Evolutionary conservation across 2,888 invertebrate genomes (phyloP), one percentile per base, ranked within the genome.

Genomic region (Campaea margaritaria): DNA sequence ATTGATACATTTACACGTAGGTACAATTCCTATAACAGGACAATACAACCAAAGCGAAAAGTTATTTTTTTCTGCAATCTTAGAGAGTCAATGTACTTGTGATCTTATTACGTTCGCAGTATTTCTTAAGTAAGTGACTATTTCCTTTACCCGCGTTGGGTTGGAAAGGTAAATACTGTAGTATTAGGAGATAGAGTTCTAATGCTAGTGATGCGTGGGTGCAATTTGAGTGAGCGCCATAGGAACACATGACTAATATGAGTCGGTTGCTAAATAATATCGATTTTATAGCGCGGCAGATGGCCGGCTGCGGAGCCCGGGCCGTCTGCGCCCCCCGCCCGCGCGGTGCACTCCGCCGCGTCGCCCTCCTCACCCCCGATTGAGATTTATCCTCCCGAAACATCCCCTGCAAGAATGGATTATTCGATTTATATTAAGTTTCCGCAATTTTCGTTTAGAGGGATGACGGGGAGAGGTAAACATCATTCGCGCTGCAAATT

Each of bases 341-440:
- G 50, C 60, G 43, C 49, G 54, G 76, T 83, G 77, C 84, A 76
- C 79, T 79, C 78, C 81, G 73, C 80, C 73, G 73, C 81, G 71
- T 70, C 69, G 71, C 82, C 69, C 83, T 69, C 84, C 79, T 83
- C 87, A 82, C 89, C 91, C 90, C 89, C 88, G 85, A 90, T 89
- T 86, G 84, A 90, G 87, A 90, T 89, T 89, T 88, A 89, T 90
- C 86, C 87, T 80, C 84, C 85, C 86, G 78, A 88, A 90, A 87
- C 82, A 80, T 85, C 87, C 90, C 91, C 88, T 82, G 81, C 83
- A 78, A 83, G 80, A 88, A 84, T 86, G 83, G 86, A 88, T 91
- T 90, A 91, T 91, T 84, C 89, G 88, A 89, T 91, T 91, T 91
- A 90, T 91, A 91, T 91, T 91, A 88, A 87, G 89, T 92, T 91